Percentiles rank a stretch among this genome's conserved stretches.
These are phyloP conservation scores for Novumbra hubbsi DNA, from an alignment of 2,797 vertebrate species.

Conservation along the genomic window DNA sequence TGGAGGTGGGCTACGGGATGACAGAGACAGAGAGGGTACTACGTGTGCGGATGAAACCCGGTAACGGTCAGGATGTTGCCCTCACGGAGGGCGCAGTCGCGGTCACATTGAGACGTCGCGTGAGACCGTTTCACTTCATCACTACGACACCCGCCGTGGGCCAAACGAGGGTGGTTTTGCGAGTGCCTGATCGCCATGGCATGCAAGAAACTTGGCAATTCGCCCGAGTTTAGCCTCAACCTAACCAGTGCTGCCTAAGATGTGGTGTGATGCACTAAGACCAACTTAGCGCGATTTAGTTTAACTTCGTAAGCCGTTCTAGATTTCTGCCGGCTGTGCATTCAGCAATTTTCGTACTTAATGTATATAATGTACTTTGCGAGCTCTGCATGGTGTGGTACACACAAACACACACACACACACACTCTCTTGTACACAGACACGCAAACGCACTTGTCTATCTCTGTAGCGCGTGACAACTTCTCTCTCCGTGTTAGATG, in stretches of 20 bases:
- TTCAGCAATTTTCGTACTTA: background rate
- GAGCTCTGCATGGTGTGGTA: background rate
- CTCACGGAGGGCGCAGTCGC: too few relatives aligned
- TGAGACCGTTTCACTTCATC: too few relatives aligned
- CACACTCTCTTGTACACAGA: constrained; percentile 6
- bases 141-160: too few relatives aligned
- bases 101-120: too few relatives aligned
- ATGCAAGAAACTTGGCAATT: too few relatives aligned
- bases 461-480: constrained; percentile 22
- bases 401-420: background rate
- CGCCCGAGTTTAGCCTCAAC: too few relatives aligned
- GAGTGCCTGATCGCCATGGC: too few relatives aligned
- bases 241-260: too few relatives aligned
- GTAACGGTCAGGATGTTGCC: too few relatives aligned
- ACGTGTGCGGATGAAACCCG: background rate
- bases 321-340: background rate
- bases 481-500: constrained; percentile 33
- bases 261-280: background rate
- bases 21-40: background rate
- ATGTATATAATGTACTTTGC: background rate
- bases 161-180: too few relatives aligned
- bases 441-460: constrained; percentile 19
- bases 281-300: constrained; percentile 7
- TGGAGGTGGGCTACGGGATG: background rate
- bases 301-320: background rate